phyloP scores from a whole-genome alignment of 2,113 vertebrate genomes.

The Rhea pennata region DNA sequence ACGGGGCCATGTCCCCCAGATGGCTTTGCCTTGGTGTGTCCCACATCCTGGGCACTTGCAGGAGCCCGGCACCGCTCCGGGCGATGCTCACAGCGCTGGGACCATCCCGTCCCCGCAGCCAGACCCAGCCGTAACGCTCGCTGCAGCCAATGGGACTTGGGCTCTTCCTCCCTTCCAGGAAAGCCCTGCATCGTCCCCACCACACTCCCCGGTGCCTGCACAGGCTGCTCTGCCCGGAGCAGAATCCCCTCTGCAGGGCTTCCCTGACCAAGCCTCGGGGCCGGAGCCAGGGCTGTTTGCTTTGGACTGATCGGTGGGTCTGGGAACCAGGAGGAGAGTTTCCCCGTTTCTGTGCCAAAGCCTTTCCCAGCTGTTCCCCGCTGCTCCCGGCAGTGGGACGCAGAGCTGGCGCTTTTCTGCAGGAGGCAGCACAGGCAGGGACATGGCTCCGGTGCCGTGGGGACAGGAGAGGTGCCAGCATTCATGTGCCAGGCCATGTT shows the following conservation, averaged over 20 bases:
- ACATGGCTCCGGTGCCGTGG: accelerated
- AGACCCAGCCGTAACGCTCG: not conserved
- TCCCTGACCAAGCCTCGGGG: not conserved
- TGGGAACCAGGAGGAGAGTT: not conserved
- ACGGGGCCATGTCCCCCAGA: accelerated
- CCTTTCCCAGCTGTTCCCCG: not conserved
- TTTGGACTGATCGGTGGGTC: not conserved
- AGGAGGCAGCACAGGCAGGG: not conserved
- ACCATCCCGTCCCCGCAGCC: accelerated
- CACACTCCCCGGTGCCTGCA: no score
- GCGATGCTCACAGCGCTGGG: not conserved
- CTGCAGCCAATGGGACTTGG: accelerated
- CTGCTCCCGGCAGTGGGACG: accelerated
- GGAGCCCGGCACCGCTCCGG: accelerated
- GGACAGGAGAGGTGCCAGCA: not conserved
- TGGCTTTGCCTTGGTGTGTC: no score
- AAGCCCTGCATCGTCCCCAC: accelerated
- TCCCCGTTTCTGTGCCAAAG: not conserved
- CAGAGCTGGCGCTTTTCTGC: no score
- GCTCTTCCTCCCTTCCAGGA: no score
- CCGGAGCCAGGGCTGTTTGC: not conserved
- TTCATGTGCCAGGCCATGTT: no score
- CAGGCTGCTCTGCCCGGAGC: not conserved
- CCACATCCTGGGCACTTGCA: accelerated
- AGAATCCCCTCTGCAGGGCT: not conserved